Evolutionary conservation across 2,888 invertebrate species (phyloP).

Genomic region (Melitaea athalia): DNA sequence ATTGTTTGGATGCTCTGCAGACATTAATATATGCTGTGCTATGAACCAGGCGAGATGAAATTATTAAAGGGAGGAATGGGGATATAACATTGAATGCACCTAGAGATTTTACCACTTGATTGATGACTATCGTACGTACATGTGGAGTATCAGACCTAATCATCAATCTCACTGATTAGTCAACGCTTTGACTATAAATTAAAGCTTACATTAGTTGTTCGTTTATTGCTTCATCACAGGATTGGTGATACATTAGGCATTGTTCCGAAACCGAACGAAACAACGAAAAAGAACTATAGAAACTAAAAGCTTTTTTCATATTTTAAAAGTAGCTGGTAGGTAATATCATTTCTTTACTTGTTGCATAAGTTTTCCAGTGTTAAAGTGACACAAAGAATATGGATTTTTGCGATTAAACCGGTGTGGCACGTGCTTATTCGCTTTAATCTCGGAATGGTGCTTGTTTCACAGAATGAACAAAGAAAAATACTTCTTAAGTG

Average conservation of each 20-base stretch:
- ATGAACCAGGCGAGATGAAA: slow-evolving; percentile 6
- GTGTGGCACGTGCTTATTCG: slow-evolving; percentile 11
- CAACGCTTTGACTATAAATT: slow-evolving; percentile 20
- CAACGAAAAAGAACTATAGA: background rate
- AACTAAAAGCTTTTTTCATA: background rate
- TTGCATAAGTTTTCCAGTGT: slow-evolving; percentile 5
- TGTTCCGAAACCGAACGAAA: background rate
- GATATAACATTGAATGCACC: slow-evolving; percentile 22
- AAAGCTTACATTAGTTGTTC: slow-evolving; percentile 14
- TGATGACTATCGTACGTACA: slow-evolving; percentile 30
- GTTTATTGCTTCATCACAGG: slow-evolving; percentile 16
- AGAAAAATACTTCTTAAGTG: slow-evolving; percentile 20
- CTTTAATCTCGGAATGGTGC: slow-evolving; percentile 21
- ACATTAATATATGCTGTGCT: slow-evolving; percentile 24
- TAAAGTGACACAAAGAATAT: slow-evolving; percentile 11
- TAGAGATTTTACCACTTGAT: slow-evolving; percentile 35
- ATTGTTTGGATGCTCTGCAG: slow-evolving; percentile 20
- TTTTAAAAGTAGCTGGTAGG: background rate
- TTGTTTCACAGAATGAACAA: slow-evolving; percentile 22
- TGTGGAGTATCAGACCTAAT: slow-evolving; percentile 27
- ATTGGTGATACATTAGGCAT: background rate
- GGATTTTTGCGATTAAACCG: background rate
- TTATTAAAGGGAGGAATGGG: slow-evolving; percentile 24
- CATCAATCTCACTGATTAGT: slow-evolving; percentile 32
- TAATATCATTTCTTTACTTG: background rate